Evolutionary conservation across 2,888 invertebrate species (phyloP).

Genomic region (Leptinotarsa rubiginosa): DNA sequence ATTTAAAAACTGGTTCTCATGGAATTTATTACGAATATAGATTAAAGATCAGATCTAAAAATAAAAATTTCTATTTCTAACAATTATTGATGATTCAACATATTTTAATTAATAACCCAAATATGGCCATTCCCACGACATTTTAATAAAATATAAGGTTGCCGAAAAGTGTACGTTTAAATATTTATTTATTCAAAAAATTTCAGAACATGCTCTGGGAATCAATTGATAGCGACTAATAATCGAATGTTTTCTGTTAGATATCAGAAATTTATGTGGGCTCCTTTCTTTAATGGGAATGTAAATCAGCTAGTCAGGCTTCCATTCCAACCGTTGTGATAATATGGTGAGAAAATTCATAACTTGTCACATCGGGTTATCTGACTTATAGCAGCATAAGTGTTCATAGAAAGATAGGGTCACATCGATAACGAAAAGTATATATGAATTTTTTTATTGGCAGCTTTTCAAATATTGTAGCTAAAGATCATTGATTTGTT

Average conservation of each 20-base stretch:
- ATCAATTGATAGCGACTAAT: slow-evolving; percentile 14
- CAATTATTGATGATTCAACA: slow-evolving; percentile 35
- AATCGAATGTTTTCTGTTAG: slow-evolving; percentile 1
- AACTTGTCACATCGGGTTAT: not conserved
- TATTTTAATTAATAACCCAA: slow-evolving; percentile 31
- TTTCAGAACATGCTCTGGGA: not conserved
- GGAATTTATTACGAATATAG: slow-evolving; percentile 29
- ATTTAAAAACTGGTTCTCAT: slow-evolving; percentile 22
- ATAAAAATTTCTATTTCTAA: slow-evolving; percentile 32
- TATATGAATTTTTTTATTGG: too few relatives aligned
- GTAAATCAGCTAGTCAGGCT: not conserved
- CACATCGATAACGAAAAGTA: too few relatives aligned
- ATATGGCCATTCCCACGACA: slow-evolving; percentile 35
- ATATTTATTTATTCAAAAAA: slow-evolving; percentile 10
- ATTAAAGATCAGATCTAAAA: slow-evolving; percentile 28
- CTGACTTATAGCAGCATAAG: not conserved
- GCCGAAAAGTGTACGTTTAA: slow-evolving; percentile 15
- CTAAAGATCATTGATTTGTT: not conserved
- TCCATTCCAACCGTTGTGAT: not conserved
- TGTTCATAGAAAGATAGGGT: too few relatives aligned
- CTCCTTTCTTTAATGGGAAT: not conserved
- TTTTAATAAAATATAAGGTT: slow-evolving; percentile 16
- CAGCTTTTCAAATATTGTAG: not conserved
- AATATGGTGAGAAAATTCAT: not conserved
- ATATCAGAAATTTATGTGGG: slow-evolving; percentile 16